phyloP scores from a whole-genome alignment of 2,113 vertebrate species.

The Chroicocephalus ridibundus region DNA sequence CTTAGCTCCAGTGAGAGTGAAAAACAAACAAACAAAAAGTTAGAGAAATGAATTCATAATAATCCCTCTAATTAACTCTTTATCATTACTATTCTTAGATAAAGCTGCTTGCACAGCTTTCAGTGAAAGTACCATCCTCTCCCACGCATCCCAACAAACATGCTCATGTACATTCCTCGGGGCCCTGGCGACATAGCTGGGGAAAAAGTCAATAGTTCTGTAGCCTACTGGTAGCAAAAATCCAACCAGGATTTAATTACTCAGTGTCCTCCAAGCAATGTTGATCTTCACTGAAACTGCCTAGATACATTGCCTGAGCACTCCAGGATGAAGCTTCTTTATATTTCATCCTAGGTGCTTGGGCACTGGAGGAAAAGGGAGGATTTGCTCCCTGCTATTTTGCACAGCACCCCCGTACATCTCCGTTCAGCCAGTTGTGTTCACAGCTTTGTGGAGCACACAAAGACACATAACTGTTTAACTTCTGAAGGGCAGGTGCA shows the following conservation, averaged over 20 bases:
- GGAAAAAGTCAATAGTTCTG: background rate
- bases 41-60: background rate
- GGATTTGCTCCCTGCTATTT: background rate
- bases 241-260: background rate
- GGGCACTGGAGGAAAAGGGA: background rate
- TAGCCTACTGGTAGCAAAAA: background rate
- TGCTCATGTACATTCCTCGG: background rate
- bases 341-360: background rate
- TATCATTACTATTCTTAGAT: conserved; percentile 34
- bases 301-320: background rate
- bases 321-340: background rate
- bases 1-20: background rate
- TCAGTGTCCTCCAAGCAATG: background rate
- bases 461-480: background rate
- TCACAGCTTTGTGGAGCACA: background rate
- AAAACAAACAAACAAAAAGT: background rate
- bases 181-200: background rate
- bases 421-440: background rate
- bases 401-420: background rate
- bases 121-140: background rate
- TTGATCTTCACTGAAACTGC: background rate
- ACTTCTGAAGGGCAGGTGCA: background rate
- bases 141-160: background rate
- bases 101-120: conserved; percentile 21
- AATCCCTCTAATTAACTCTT: conserved; percentile 25